phyloP scores from a whole-genome alignment of 2,888 invertebrate species.

The Laspeyria flexula region DNA sequence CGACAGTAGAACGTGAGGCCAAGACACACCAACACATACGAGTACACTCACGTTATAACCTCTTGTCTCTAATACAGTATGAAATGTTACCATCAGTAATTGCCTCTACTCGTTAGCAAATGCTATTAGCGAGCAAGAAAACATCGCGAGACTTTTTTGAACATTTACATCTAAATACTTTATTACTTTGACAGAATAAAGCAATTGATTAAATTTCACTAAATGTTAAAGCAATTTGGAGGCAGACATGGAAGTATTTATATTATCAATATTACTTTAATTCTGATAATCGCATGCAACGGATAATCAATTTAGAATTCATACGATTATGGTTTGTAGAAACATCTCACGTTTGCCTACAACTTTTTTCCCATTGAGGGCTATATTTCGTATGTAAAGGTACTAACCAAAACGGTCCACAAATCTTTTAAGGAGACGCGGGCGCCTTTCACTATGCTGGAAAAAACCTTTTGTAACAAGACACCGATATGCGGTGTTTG shows the following conservation, averaged over 20 bases:
- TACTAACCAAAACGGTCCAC: slow-evolving; percentile 75
- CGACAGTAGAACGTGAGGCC: slow-evolving; percentile 51
- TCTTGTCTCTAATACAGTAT: slow-evolving; percentile 29
- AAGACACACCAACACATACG: slow-evolving; percentile 38
- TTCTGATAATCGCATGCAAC: background rate
- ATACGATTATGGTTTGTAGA: slow-evolving; percentile 31
- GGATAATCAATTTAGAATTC: slow-evolving; percentile 23
- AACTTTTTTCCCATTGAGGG: slow-evolving; percentile 58
- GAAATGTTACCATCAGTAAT: slow-evolving; percentile 36
- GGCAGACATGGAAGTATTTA: background rate
- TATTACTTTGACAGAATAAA: slow-evolving; percentile 9
- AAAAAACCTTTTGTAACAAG: slow-evolving; percentile 75
- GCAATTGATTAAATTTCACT: slow-evolving; percentile 4
- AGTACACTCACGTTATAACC: slow-evolving; percentile 25
- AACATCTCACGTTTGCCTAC: slow-evolving; percentile 25
- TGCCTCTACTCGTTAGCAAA: slow-evolving; percentile 41
- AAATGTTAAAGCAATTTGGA: slow-evolving; percentile 2
- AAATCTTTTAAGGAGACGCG: slow-evolving; percentile 80
- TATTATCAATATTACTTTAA: background rate
- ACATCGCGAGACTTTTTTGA: slow-evolving; percentile 24
- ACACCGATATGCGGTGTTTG: slow-evolving; percentile 74
- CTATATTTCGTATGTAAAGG: slow-evolving; percentile 63
- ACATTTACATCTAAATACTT: slow-evolving; percentile 20
- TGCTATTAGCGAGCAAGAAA: slow-evolving; percentile 39
- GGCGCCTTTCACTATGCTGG: slow-evolving; percentile 75